Evolutionary conservation across 2,113 vertebrate species (phyloP).

Genomic region (Cynopterus brachyotis): DNA sequence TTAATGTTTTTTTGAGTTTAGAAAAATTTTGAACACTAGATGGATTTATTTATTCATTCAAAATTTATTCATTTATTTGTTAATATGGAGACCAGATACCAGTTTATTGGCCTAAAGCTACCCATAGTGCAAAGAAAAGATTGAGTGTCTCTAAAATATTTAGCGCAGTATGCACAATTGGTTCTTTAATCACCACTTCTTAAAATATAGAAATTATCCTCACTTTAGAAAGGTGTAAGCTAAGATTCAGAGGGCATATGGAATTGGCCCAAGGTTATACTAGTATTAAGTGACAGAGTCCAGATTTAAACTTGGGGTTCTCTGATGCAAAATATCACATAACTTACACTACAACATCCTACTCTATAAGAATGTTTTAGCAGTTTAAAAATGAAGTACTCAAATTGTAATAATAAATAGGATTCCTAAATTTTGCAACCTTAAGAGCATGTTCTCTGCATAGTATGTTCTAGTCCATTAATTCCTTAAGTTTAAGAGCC

Average conservation of each 20-base stretch:
- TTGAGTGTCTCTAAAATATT: neutral
- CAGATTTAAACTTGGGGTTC: neutral
- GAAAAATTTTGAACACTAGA: neutral
- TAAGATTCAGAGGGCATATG: neutral
- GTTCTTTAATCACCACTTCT: neutral
- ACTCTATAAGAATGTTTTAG: neutral
- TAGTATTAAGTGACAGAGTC: neutral
- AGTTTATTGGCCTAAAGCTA: neutral
- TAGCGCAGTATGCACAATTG: neutral
- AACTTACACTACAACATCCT: neutral
- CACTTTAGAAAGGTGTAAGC: neutral
- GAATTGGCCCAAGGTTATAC: neutral
- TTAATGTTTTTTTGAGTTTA: neutral
- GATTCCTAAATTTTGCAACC: neutral
- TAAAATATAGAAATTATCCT: neutral
- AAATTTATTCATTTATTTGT: neutral
- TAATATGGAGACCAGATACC: neutral
- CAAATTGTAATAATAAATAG: neutral
- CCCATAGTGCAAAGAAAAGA: neutral
- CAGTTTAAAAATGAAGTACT: neutral
- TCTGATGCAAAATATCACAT: neutral
- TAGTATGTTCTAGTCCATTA: neutral
- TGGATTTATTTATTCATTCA: neutral
- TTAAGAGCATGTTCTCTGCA: neutral
- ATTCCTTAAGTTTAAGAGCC: neutral